These are phyloP conservation scores for Mayetiola destructor DNA, from an alignment of 2,888 invertebrate species.

Conservation along the genomic window DNA sequence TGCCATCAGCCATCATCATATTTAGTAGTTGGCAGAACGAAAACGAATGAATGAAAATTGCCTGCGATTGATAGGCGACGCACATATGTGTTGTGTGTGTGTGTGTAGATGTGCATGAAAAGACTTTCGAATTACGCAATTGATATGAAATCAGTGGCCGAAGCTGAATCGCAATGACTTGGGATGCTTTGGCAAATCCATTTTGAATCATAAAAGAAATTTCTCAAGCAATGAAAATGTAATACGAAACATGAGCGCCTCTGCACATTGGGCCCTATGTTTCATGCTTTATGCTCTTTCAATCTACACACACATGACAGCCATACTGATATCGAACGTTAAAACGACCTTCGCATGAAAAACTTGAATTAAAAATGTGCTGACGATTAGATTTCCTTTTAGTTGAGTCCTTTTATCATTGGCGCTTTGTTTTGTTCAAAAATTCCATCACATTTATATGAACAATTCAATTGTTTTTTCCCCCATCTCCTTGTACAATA, in stretches of 20 bases:
- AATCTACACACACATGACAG: too few relatives aligned
- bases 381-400: constrained; percentile 7
- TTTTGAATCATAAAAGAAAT: too few relatives aligned
- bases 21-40: too few relatives aligned
- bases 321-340: too few relatives aligned
- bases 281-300: neutral
- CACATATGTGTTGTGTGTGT: neutral
- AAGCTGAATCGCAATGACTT: too few relatives aligned
- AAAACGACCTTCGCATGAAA: neutral
- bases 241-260: neutral
- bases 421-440: neutral
- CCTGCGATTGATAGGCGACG: constrained; percentile 1
- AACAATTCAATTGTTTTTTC: neutral
- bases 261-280: too few relatives aligned
- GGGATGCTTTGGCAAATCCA: too few relatives aligned
- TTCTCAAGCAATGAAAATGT: neutral
- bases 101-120: too few relatives aligned
- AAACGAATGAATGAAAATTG: neutral
- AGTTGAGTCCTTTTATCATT: neutral
- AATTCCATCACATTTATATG: neutral
- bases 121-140: too few relatives aligned
- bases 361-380: constrained; percentile 1
- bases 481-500: too few relatives aligned
- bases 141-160: too few relatives aligned
- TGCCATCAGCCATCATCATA: too few relatives aligned